A percentile compares a stretch with the other conserved stretches of the same genome.
Conservation (phyloP, 1,140 invertebrate species). For the Elysia chlorotica region DNA sequence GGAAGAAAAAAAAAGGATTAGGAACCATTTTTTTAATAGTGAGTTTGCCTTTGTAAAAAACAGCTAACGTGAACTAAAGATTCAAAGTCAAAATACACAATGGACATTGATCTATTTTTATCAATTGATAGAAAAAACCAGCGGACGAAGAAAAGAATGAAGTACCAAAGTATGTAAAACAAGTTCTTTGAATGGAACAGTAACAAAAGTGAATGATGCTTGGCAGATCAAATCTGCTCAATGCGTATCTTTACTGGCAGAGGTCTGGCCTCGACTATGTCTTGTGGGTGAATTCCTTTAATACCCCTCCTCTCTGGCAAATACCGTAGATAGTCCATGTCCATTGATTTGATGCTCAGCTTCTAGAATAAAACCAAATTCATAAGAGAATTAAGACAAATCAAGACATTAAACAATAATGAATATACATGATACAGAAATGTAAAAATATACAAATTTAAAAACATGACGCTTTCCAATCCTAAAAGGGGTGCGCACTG, state of each 20-base stretch:
- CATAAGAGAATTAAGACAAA: neutral
- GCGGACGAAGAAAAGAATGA: no score
- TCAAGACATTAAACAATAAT: neutral
- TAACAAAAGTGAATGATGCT: no score
- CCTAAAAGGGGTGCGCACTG: neutral
- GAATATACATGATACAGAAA: neutral
- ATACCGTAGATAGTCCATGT: slow-evolving; percentile 47
- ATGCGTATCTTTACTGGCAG: slow-evolving; percentile 45
- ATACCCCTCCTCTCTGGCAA: slow-evolving; percentile 34
- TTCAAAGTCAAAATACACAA: no score
- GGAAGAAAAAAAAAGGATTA: no score
- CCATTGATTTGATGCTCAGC: slow-evolving; percentile 51
- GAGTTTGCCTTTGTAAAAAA: no score
- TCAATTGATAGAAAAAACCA: no score
- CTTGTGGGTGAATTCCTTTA: slow-evolving; percentile 41
- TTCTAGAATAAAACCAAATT: slow-evolving; percentile 34
- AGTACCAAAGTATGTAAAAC: no score
- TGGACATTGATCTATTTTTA: no score
- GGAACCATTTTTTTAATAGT: no score
- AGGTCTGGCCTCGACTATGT: slow-evolving; percentile 36
- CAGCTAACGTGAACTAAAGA: no score
- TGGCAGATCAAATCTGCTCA: slow-evolving; percentile 37
- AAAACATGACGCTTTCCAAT: neutral
- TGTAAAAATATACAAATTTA: neutral
- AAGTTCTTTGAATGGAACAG: no score